Evolutionary conservation across 2,113 vertebrate species (phyloP), one percentile per base, ranked within the genome.

Genomic region (Tringa solitaria): DNA sequence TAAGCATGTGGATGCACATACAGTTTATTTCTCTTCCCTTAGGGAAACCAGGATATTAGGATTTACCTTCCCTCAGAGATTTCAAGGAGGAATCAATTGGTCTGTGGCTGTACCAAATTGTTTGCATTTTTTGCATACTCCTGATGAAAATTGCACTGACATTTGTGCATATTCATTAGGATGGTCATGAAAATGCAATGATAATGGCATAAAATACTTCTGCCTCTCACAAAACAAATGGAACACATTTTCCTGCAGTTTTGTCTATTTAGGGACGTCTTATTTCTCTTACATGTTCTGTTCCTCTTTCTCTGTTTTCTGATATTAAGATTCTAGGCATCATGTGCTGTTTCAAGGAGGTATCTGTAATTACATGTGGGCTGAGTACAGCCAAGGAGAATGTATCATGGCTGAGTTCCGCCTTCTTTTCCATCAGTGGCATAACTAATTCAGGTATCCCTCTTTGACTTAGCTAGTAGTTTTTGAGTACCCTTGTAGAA

Each of bases 131-230:
- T 93, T 75, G 59, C 60, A n/a, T 61, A 13, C 21, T 93, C 60
- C 51, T 92, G 76, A 93, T 94, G 69, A 92, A 93, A 96, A 95
- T 27, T 92, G 39, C 68, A 15, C 69, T 89, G 80, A 70, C 21
- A 50, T 70, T 96, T 72, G 68, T 84, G 76, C 60, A 43, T 90
- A 67, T 81, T 93, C 68, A 87, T 95, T 89, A 95, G 50, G 32
- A 81, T 6, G 26, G 37, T 67, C 80, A 84, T 72, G 80, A 59
- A 90, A 96, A 95, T 75, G n/a, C 50, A 87, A 21, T 46, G 48
- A 53, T 76, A 90, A 80, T 59, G 51, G 72, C 3, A 0, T 63
- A 63, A 81, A 81, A 26, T 46, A 76, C 35, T 76, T 89, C 53
- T 85, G 56, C 19, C 23, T 63, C 53, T 57, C 57, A 43, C n/a